Conservation (phyloP, 2,797 vertebrate species). For the Enteromius paludinosus region DNA sequence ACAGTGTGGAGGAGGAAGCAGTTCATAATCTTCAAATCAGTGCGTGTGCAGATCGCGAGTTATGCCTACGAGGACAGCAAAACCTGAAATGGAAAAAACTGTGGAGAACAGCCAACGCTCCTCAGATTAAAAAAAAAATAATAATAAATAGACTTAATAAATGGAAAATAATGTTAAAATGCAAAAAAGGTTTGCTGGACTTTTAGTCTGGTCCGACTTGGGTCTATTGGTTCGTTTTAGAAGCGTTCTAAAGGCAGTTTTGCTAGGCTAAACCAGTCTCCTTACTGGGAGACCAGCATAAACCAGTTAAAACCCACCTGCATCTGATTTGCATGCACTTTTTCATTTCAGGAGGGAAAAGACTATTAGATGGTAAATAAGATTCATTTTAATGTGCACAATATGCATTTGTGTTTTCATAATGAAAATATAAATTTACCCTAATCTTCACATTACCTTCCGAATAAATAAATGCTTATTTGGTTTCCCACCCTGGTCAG, state of each 20-base stretch:
- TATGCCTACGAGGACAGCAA: slow-evolving; percentile 22
- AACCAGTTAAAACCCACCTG: neutral
- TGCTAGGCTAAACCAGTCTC: neutral
- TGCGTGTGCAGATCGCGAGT: slow-evolving; percentile 9
- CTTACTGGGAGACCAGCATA: neutral
- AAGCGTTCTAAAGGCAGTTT: neutral
- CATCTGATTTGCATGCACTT: too few relatives aligned
- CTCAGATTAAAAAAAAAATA: neutral
- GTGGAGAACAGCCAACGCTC: neutral
- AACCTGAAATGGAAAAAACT: slow-evolving; percentile 18
- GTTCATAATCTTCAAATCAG: slow-evolving; percentile 18
- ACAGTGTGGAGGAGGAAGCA: slow-evolving; percentile 40
- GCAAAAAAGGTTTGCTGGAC: neutral
- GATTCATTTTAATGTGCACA: neutral
- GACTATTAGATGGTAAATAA: neutral
- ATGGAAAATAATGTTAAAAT: neutral
- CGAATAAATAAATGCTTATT: neutral
- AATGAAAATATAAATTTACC: neutral
- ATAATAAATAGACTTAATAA: neutral
- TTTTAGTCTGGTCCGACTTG: neutral
- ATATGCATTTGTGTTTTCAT: neutral
- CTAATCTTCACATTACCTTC: neutral
- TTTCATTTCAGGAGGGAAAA: neutral
- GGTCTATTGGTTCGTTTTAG: neutral
- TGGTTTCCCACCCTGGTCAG: neutral